These are phyloP conservation scores for Eupelmus urozonus DNA, from an alignment of 2,888 invertebrate genomes.

Conservation along the genomic window DNA sequence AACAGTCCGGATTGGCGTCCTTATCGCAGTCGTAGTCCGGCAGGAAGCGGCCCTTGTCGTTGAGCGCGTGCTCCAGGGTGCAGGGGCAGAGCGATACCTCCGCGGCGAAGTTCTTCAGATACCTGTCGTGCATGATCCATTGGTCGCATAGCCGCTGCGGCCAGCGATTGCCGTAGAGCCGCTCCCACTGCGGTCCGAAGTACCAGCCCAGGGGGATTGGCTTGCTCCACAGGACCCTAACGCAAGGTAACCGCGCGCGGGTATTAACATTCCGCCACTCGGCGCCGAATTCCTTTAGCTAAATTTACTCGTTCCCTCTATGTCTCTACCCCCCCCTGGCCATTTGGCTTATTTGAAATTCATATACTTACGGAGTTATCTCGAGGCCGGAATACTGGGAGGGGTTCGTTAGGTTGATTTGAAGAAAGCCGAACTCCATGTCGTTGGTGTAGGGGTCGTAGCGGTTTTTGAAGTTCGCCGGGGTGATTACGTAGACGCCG, in stretches of 20 bases:
- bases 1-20: constrained; percentile 92
- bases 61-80: constrained; percentile 91
- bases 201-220: constrained; percentile 97
- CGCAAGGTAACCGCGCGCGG: too few species aligned
- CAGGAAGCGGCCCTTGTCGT: constrained; percentile 94
- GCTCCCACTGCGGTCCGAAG: constrained; percentile 92
- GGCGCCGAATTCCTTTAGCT: too few species aligned
- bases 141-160: constrained; percentile 89
- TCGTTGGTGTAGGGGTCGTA: constrained; percentile 85
- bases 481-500: constrained; percentile 86
- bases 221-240: constrained; percentile 89
- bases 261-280: neutral
- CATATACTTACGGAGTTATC: constrained; percentile 85
- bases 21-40: constrained; percentile 95
- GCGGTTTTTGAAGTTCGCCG: constrained; percentile 84
- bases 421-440: constrained; percentile 91
- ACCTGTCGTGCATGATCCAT: constrained; percentile 92
- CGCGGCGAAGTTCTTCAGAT: constrained; percentile 89
- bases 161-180: constrained; percentile 89
- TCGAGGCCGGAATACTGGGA: constrained; percentile 82
- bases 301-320: neutral
- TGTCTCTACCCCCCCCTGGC: neutral
- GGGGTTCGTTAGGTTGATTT: constrained; percentile 91
- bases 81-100: constrained; percentile 94
- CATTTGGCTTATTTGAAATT: neutral